Evolutionary conservation across 2,888 invertebrate species (phyloP), one percentile per base, ranked within the genome.

Genomic region (Caenorhabditis afra): DNA sequence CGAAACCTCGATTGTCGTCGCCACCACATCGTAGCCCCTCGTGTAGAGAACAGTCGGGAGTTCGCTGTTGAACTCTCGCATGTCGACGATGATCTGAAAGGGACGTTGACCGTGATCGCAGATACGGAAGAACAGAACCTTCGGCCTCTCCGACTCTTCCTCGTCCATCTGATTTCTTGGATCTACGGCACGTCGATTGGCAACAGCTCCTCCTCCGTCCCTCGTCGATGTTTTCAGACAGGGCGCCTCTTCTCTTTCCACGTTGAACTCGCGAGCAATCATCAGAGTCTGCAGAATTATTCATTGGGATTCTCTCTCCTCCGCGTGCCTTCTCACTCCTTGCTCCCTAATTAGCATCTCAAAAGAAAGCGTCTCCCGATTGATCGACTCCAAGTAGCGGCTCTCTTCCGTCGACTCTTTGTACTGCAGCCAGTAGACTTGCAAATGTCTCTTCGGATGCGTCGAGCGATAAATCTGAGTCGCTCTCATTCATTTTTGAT

Each of bases 21-120:
- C 84, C 5, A 96, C 94, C 62, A 99, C 94, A 90, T 95, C 95
- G 75, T 99, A 94, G 8, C 96, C 96, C 66, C 95, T 93, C 89
- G 94, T 94, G 91, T 99, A 97, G 73, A 99, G 93, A 57, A 98
- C 92, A 1, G 96, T 94, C 0, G 99, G 99, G 59, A 99, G 92
- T 91, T 98, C 97, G 67, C 97, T 96, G 45, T 97, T 93, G 91
- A 99, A 99, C 92, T 99, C 99, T 85, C 99, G 93, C 94, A 97
- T 96, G 91, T 99, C 99, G 14, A 99, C 97, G 83, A 99, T 91
- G 2, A 93, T 89, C 91, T 91, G 84, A 45, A 81, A 52, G 29
- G 11, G 41, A 3, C 4, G 3, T 49, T 18, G 2, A 49, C 5
- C 5, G 8, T 11, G 20, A 11, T 18, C 5, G 12, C 35, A 53